phyloP scores from a whole-genome alignment of 2,888 invertebrate species.

The Folsomia manolachei region DNA sequence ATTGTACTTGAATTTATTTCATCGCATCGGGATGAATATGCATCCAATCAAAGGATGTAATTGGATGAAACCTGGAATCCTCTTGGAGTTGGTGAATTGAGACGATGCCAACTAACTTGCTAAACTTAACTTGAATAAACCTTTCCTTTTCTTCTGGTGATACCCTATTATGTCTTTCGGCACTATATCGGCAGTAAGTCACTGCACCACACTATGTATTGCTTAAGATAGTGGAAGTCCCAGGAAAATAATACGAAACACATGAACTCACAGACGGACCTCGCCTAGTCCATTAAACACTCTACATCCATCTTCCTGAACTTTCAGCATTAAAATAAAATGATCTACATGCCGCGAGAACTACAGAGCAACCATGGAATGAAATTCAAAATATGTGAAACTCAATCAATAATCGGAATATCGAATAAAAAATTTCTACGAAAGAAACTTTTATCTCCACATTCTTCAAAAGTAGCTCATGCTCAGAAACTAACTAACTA shows the following conservation, averaged over 20 bases:
- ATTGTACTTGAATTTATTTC: constrained; percentile 8
- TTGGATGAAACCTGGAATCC: neutral
- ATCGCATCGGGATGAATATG: neutral
- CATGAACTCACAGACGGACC: no score
- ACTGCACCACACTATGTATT: no score
- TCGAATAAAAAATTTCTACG: neutral
- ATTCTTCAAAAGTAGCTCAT: neutral
- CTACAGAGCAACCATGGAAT: no score
- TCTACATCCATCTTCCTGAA: no score
- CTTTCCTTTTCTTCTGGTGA: no score
- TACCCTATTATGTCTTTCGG: no score
- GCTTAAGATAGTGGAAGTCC: no score
- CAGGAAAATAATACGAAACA: no score
- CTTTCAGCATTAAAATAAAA: no score
- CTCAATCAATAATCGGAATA: neutral
- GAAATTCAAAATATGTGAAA: neutral
- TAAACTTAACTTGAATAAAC: neutral
- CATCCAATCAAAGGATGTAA: constrained; percentile 5
- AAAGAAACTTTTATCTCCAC: neutral
- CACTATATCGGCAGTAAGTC: no score
- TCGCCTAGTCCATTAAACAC: no score
- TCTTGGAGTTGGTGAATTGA: neutral
- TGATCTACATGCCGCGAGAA: no score
- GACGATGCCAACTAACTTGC: neutral
- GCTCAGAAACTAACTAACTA: neutral